Percentiles rank a stretch among this genome's conserved stretches.
Conservation (phyloP, 2,113 vertebrate species). For the Thalassoma bifasciatum region DNA sequence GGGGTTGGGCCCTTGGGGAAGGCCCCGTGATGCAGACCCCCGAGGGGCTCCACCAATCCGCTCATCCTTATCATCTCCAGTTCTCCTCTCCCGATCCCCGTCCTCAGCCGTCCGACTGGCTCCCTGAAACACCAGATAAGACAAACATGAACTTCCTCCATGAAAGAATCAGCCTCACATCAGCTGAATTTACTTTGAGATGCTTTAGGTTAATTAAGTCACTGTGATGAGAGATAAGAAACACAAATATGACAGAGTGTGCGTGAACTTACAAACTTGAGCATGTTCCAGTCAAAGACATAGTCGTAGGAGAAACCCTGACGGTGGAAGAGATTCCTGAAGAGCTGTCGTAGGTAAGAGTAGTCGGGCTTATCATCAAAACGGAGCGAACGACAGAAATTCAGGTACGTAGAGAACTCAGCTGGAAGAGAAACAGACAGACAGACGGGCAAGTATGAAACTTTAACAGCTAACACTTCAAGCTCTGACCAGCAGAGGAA, state of each 20-base stretch:
- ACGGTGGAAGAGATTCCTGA: constrained; percentile 97
- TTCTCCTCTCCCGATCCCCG: constrained; percentile 90
- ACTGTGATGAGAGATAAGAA: too few relatives aligned
- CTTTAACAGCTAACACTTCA: neutral
- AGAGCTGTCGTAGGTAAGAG: constrained; percentile 96
- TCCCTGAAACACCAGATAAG: constrained; percentile 79
- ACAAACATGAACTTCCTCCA: too few relatives aligned
- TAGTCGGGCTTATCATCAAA: constrained; percentile 99
- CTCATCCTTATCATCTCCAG: constrained; percentile 90
- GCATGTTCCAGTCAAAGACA: constrained; percentile 99
- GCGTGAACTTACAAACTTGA: constrained; percentile 93
- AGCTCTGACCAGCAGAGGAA: neutral
- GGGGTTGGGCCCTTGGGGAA: constrained; percentile 84
- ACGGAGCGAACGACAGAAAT: constrained; percentile 96
- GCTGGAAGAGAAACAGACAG: constrained; percentile 74
- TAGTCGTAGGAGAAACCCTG: constrained; percentile 98
- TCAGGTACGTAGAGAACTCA: constrained; percentile 98
- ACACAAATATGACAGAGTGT: too few relatives aligned
- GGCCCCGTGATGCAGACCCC: constrained; percentile 82
- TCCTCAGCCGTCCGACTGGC: constrained; percentile 94
- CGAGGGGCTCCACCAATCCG: constrained; percentile 90
- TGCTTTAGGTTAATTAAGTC: too few relatives aligned
- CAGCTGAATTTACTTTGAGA: too few relatives aligned
- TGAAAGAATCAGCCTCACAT: neutral
- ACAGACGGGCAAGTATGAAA: neutral